phyloP scores from a whole-genome alignment of 2,113 vertebrate species.

The Corythaixoides concolor region DNA sequence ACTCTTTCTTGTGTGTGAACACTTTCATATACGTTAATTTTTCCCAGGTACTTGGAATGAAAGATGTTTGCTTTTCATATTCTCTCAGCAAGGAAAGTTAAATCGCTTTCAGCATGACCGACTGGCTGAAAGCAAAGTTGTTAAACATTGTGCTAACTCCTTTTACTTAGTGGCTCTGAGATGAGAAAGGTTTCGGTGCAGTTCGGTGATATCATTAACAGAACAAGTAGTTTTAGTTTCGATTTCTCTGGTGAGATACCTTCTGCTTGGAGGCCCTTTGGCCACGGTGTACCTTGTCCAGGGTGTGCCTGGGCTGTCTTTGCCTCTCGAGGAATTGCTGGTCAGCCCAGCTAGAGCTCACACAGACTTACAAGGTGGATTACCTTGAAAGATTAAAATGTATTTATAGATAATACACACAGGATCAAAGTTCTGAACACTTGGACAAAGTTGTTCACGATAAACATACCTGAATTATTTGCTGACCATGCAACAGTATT shows the following conservation, averaged over 20 bases:
- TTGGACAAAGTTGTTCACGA: not conserved
- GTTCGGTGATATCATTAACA: not conserved
- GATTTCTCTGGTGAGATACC: not conserved
- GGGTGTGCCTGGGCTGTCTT: not conserved
- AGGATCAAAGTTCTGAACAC: not conserved
- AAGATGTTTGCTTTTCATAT: not conserved
- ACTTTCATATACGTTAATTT: not conserved
- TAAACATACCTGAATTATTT: not conserved
- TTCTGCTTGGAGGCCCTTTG: not conserved
- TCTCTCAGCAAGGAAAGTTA: not conserved
- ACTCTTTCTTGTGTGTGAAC: not conserved
- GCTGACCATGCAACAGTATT: not conserved
- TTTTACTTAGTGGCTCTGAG: not conserved
- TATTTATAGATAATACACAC: not conserved
- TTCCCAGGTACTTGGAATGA: not conserved
- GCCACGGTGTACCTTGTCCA: not conserved
- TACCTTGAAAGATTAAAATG: not conserved
- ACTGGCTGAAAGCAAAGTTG: not conserved
- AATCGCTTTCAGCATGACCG: not conserved
- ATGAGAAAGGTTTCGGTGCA: not conserved
- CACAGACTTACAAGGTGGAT: not conserved
- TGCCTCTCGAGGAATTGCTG: not conserved
- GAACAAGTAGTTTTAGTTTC: not conserved
- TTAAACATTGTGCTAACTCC: not conserved
- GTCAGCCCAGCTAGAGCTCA: not conserved